phyloP scores from a whole-genome alignment of 2,113 vertebrate species.

The Aphyosemion australe region DNA sequence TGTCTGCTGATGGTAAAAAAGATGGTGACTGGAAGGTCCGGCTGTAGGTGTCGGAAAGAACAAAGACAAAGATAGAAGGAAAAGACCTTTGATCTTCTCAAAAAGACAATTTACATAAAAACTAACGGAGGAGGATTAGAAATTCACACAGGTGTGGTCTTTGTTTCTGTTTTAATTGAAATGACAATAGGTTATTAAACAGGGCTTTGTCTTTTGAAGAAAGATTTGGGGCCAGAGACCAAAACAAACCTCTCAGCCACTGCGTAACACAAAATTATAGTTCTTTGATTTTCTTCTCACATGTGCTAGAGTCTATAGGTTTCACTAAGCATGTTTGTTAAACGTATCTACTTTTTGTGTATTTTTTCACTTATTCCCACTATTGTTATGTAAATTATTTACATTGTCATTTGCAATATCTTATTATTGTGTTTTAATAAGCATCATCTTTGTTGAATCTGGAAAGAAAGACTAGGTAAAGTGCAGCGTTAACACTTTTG shows the following conservation, averaged over 20 bases:
- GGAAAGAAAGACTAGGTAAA: no score
- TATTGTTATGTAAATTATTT: no score
- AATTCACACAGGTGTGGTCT: conserved; percentile 36
- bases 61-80: conserved; percentile 27
- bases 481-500: conserved; percentile 7
- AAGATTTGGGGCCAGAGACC: neutral
- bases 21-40: conserved; percentile 11
- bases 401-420: no score
- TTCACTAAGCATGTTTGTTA: neutral
- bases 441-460: no score
- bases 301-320: neutral
- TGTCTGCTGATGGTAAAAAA: conserved; percentile 14
- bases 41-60: conserved; percentile 32
- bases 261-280: no score
- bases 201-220: neutral
- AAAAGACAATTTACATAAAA: conserved; percentile 55
- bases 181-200: conserved; percentile 1
- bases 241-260: no score
- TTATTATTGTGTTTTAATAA: no score
- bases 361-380: no score
- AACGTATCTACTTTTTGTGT: neutral
- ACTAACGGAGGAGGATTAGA: conserved; percentile 6
- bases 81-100: conserved; percentile 58
- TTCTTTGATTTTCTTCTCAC: no score
- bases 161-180: conserved; percentile 8